Percentiles rank a stretch among this genome's conserved stretches.
phyloP scores from a whole-genome alignment of 1,140 invertebrate species.

The Brachionus koreanus region DNA sequence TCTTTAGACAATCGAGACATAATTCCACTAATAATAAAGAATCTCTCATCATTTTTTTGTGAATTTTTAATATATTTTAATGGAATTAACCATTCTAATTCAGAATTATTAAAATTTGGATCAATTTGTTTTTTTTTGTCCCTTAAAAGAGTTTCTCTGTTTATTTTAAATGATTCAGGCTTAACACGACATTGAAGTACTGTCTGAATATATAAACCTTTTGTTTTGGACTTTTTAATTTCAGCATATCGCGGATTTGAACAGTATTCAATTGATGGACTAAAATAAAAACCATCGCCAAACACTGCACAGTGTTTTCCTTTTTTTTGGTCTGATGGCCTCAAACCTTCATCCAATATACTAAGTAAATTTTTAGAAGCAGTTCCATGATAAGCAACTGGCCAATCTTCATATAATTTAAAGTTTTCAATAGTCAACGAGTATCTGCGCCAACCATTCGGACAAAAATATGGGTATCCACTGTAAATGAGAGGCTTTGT shows the following conservation, averaged over 20 bases:
- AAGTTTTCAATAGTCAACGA: background rate
- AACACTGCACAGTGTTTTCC: background rate
- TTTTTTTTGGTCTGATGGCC: background rate
- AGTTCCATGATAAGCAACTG: slow-evolving; percentile 20
- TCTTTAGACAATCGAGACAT: background rate
- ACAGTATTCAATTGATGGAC: background rate
- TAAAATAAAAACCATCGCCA: background rate
- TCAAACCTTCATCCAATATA: background rate
- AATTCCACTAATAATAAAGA: background rate
- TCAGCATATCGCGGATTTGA: background rate
- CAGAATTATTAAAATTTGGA: background rate
- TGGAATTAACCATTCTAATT: background rate
- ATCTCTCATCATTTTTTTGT: background rate
- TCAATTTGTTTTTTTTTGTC: background rate
- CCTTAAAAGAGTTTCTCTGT: background rate
- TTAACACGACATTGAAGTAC: background rate
- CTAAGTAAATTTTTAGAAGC: background rate
- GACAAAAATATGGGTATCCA: background rate
- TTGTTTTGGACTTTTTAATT: background rate
- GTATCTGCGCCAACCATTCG: background rate
- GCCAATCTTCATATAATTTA: background rate
- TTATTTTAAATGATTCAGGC: background rate
- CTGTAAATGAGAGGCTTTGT: background rate
- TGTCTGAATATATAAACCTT: background rate
- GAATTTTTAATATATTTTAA: background rate